These are phyloP conservation scores for Brevimyrus niger DNA, from an alignment of 2,113 vertebrate genomes.

Conservation along the genomic window DNA sequence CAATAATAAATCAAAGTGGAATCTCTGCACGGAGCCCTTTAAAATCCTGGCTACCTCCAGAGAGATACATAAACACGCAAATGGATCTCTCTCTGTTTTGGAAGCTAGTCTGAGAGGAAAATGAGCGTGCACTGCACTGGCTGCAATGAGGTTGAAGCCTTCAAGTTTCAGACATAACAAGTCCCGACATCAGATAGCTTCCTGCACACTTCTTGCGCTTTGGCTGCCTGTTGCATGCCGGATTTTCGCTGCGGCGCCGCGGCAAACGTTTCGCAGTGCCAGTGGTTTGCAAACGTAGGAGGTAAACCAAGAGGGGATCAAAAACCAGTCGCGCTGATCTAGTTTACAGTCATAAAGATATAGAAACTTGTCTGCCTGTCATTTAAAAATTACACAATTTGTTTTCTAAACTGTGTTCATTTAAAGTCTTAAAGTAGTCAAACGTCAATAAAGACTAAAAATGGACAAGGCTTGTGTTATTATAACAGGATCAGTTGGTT, in stretches of 20 bases:
- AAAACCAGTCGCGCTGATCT: not conserved
- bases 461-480: not conserved
- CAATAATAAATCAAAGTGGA: not conserved
- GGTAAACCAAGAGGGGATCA: not conserved
- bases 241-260: not conserved
- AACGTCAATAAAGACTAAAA: not conserved
- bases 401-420: not conserved
- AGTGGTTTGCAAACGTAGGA: slow-evolving; percentile 20
- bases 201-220: not conserved
- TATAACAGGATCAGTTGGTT: not conserved
- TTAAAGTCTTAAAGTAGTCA: not conserved
- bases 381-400: not conserved
- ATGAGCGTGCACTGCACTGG: not conserved
- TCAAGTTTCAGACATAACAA: slow-evolving; percentile 12
- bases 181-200: not conserved
- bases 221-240: not conserved
- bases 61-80: not conserved
- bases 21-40: not conserved
- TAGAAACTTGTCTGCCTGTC: not conserved
- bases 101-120: not conserved
- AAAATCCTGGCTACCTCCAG: not conserved
- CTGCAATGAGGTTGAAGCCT: not conserved
- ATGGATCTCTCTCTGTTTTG: not conserved
- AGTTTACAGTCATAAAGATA: slow-evolving; percentile 6
- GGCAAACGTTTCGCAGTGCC: slow-evolving; percentile 12